phyloP scores from a whole-genome alignment of 1,140 invertebrate species.

The Leguminivora glycinivorella region DNA sequence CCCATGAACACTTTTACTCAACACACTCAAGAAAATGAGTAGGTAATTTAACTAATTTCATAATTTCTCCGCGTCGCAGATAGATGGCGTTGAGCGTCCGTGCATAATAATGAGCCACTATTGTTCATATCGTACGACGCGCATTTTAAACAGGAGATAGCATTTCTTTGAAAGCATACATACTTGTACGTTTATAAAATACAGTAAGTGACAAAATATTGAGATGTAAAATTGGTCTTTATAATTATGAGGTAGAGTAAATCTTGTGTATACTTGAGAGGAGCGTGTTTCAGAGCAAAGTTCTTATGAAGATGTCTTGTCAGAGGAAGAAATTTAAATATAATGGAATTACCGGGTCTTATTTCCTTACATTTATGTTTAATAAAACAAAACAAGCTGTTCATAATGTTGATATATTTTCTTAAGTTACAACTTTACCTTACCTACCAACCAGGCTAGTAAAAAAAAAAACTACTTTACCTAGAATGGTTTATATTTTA shows the following conservation, averaged over 20 bases:
- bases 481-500: too few relatives aligned
- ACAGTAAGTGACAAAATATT: not conserved
- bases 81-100: constrained; percentile 7
- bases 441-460: too few relatives aligned
- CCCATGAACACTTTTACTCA: too few relatives aligned
- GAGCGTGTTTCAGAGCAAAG: not conserved
- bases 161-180: constrained; percentile 19
- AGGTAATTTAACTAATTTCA: constrained; percentile 16
- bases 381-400: not conserved
- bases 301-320: constrained; percentile 7
- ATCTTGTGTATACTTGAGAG: not conserved
- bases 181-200: not conserved
- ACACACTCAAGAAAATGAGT: not conserved
- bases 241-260: not conserved
- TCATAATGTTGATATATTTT: not conserved
- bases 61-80: constrained; percentile 15
- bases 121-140: constrained; percentile 19
- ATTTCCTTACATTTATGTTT: not conserved
- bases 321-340: constrained; percentile 22
- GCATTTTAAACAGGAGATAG: constrained; percentile 28
- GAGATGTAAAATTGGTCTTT: not conserved
- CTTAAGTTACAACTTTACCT: too few relatives aligned
- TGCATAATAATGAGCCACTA: constrained; percentile 21
- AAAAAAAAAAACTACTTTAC: too few relatives aligned
- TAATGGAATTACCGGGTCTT: constrained; percentile 2